These are phyloP conservation scores for Aspiorhynchus laticeps DNA, from an alignment of 2,113 vertebrate species.

Conservation along the genomic window DNA sequence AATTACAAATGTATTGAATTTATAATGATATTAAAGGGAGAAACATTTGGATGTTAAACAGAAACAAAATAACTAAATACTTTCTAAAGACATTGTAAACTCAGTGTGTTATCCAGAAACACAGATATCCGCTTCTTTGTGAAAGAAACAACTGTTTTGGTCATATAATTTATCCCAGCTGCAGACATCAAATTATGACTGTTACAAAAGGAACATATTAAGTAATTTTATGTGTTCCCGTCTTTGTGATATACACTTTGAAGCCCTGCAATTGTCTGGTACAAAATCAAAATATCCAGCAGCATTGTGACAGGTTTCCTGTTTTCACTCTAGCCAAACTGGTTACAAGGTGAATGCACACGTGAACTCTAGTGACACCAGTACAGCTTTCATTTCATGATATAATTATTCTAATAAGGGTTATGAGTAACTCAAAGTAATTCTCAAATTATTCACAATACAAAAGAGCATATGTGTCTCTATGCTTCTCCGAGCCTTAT, in stretches of 20 bases:
- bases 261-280: not conserved
- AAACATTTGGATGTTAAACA: not conserved
- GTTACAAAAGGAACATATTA: not conserved
- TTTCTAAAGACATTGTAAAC: not conserved
- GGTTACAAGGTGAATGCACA: not conserved
- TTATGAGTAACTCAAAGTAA: not conserved
- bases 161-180: not conserved
- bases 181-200: not conserved
- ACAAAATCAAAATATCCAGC: not conserved
- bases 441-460: not conserved
- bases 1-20: not conserved
- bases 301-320: constrained; percentile 13
- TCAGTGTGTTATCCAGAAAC: not conserved
- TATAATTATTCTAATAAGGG: not conserved
- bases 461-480: not conserved
- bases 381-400: not conserved
- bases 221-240: not conserved
- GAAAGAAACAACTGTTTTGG: not conserved
- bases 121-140: not conserved
- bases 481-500: not conserved
- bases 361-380: not conserved
- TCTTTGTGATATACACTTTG: constrained; percentile 7
- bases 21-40: not conserved
- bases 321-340: not conserved
- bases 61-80: not conserved